Evolutionary conservation across 2,888 invertebrate species (phyloP), one percentile per base, ranked within the genome.

Genomic region (Megaustenia siamemsis): DNA sequence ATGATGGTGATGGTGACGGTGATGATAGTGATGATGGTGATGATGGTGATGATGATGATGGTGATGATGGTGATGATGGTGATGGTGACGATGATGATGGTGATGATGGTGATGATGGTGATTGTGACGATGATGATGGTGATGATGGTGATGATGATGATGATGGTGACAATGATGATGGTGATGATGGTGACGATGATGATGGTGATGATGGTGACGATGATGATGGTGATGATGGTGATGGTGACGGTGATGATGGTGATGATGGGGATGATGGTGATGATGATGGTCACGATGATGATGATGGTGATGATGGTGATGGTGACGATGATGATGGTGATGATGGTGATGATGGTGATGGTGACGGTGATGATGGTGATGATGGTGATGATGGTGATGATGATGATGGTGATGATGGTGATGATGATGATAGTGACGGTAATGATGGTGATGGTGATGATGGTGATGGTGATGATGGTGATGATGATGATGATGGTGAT

Each of bases 21-120:
- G 71, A 71, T 71, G 71, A 71, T 38, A 35, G 38, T 71, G 71
- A 71, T 71, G 71, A 71, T 71, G 71, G 35, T 71, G 71, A 71
- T 71, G 71, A 21, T 71, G 71, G 35, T 71, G 71, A 32, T 71
- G 71, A 32, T 71, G 71, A 71, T 71, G 71, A 71, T 71, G 71
- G 38, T 71, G 71, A 32, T 71, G 71, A 71, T 71, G 32, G 38
- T 71, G 71, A 32, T 71, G 71, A 71, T 38, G 71, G 38, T 71
- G 40, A 32, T 71, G 71, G 38, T 38, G 63, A 60, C 15, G 63
- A 49, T 38, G 63, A 38, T 15, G 63, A 63, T 38, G 63, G 12
- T 12, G 78, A 40, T 63, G 78, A 63, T 24, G 78, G 24, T 63
- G 28, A 24, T 63, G 49, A 15, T 49, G 49, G 49, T 49, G 49